These are phyloP conservation scores for Sepiola atlantica DNA, from an alignment of 2,888 invertebrate species.

Conservation along the genomic window DNA sequence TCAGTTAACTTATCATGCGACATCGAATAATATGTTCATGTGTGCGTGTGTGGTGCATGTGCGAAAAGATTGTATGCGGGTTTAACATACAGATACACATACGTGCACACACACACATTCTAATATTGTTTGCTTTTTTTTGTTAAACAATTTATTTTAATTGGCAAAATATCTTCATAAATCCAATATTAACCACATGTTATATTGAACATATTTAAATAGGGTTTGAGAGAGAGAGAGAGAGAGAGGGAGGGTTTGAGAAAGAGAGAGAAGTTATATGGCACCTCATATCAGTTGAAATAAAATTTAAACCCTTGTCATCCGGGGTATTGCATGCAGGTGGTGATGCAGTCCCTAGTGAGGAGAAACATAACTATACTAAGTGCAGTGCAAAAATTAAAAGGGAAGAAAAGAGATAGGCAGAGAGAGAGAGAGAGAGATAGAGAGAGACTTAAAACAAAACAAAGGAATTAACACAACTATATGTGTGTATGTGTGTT, in stretches of 20 bases:
- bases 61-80: neutral
- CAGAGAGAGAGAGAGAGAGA: neutral
- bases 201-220: neutral
- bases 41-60: neutral
- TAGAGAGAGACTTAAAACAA: neutral
- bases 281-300: conserved; percentile 45
- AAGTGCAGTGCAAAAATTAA: neutral
- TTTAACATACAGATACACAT: neutral
- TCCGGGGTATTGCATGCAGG: conserved; percentile 43
- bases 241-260: neutral
- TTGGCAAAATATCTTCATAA: conserved; percentile 32
- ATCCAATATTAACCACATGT: neutral
- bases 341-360: conserved; percentile 37
- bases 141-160: neutral
- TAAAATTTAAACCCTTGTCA: conserved; percentile 47
- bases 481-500: neutral
- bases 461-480: neutral
- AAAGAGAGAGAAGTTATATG: conserved; percentile 13
- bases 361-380: neutral
- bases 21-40: neutral
- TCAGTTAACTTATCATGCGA: neutral
- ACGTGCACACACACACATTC: neutral
- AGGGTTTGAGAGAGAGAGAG: neutral
- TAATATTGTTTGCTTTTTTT: neutral
- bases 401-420: neutral